These are phyloP conservation scores for Corapipo altera DNA, from an alignment of 2,113 vertebrate species.

Conservation along the genomic window DNA sequence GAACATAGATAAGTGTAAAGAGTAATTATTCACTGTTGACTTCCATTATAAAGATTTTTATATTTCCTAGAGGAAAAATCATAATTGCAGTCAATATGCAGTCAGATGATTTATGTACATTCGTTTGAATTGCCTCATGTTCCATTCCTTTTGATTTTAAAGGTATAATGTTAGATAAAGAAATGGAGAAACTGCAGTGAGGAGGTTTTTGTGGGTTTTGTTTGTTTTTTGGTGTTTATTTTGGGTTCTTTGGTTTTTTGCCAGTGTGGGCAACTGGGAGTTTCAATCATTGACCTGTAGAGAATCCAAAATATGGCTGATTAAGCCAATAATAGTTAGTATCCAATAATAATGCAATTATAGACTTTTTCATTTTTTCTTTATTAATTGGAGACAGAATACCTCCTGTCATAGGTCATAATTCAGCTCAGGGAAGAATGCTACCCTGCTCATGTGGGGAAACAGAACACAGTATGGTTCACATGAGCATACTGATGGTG, in stretches of 20 bases:
- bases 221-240: neutral
- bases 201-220: too few relatives aligned
- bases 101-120: neutral
- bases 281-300: neutral
- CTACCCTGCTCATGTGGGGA: neutral
- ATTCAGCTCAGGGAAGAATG: neutral
- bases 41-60: neutral
- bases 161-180: neutral
- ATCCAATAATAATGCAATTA: neutral
- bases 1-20: neutral
- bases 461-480: neutral
- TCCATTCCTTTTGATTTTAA: neutral
- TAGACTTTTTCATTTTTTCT: neutral
- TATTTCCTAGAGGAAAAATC: neutral
- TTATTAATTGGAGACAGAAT: neutral
- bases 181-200: neutral
- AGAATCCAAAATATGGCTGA: neutral
- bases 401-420: neutral
- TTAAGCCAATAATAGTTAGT: neutral
- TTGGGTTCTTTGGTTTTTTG: neutral
- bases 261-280: neutral
- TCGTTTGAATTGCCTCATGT: neutral
- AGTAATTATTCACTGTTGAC: neutral
- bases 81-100: neutral
- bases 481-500: neutral